These are phyloP conservation scores for Alloplasta piceator DNA, from an alignment of 2,888 invertebrate genomes.

Conservation along the genomic window DNA sequence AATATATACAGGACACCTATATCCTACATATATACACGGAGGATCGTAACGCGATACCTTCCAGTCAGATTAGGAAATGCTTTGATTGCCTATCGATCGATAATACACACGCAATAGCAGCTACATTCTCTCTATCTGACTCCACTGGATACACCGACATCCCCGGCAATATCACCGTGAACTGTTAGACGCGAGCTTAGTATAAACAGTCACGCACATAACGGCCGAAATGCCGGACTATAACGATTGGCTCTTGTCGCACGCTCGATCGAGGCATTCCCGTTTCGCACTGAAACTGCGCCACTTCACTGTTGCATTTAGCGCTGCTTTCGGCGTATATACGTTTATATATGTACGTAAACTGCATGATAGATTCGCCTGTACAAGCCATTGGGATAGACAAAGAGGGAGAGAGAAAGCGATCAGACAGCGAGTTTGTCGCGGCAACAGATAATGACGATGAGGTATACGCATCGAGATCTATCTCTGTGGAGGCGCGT, in stretches of 20 bases:
- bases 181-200: not conserved
- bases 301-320: slow-evolving; percentile 7
- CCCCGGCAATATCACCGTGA: not conserved
- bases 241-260: slow-evolving; percentile 50
- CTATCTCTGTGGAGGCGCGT: not conserved
- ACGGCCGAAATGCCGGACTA: slow-evolving; percentile 22
- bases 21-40: slow-evolving; percentile 29
- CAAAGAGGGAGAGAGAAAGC: slow-evolving; percentile 33
- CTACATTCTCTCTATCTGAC: not conserved
- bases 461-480: slow-evolving; percentile 1
- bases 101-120: slow-evolving; percentile 55
- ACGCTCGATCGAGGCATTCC: slow-evolving; percentile 39
- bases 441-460: slow-evolving; percentile 57
- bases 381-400: not conserved
- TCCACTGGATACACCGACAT: not conserved
- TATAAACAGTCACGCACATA: not conserved
- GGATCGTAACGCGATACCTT: slow-evolving; percentile 63
- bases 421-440: slow-evolving; percentile 36
- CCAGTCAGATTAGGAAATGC: slow-evolving; percentile 64
- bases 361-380: not conserved
- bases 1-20: slow-evolving; percentile 35
- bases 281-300: not conserved
- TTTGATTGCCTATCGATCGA: slow-evolving; percentile 65
- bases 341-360: not conserved
- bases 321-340: not conserved